A percentile compares a stretch with the other conserved stretches of the same genome.
phyloP scores from a whole-genome alignment of 2,888 invertebrate genomes.

The Athalia rosae region DNA sequence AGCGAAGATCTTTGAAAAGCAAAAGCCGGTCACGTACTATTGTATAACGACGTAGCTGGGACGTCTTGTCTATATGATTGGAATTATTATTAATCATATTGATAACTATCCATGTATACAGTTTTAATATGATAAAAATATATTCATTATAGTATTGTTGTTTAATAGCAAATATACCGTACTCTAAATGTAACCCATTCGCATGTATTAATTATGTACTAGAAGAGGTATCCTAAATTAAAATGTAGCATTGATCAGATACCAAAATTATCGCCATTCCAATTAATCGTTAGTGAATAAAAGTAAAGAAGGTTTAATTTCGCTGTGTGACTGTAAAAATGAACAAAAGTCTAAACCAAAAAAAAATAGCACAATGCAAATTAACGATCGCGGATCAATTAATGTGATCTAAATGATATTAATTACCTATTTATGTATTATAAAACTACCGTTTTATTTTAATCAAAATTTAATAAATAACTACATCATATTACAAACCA shows the following conservation, averaged over 20 bases:
- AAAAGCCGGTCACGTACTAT: neutral
- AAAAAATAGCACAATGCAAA: neutral
- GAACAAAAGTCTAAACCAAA: conserved; percentile 1
- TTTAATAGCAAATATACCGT: conserved; percentile 30
- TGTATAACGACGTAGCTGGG: neutral
- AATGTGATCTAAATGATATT: conserved; percentile 12
- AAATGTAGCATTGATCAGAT: conserved; percentile 20
- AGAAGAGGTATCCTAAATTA: neutral
- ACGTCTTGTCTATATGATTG: conserved; percentile 19
- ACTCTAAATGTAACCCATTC: conserved; percentile 23
- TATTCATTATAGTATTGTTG: conserved; percentile 35
- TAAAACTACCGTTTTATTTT: conserved; percentile 29
- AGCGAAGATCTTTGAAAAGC: neutral
- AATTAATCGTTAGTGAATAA: neutral
- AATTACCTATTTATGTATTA: conserved; percentile 4
- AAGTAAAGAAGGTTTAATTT: neutral
- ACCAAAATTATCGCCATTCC: conserved; percentile 28
- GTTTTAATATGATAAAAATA: conserved; percentile 23
- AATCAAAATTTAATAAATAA: conserved; percentile 27
- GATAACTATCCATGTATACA: conserved; percentile 4
- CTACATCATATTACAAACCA: conserved; percentile 35
- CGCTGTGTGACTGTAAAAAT: neutral
- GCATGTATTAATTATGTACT: neutral
- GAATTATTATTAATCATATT: conserved; percentile 18
- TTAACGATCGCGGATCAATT: neutral